Base-by-base conservation (phyloP, 2,888 invertebrate genomes). In the Rotaria socialis region DNA sequence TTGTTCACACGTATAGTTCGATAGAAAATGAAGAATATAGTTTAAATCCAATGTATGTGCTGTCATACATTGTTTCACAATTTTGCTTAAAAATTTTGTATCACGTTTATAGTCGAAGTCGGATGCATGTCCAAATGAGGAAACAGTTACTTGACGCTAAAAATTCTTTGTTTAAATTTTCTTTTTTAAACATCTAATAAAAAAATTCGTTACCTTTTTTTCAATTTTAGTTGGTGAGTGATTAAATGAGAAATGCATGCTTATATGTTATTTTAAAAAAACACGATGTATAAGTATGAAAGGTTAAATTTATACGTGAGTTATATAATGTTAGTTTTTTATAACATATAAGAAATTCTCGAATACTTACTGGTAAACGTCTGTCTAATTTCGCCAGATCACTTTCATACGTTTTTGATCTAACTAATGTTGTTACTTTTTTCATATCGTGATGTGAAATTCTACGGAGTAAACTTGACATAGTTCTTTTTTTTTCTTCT, bases 51-150 rank as follows among this genome's bases (percentile, higher is more conserved):
- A 47, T 47, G 80, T 80, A 80, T 80, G 80, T 0, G 80, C 80
- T 43, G 47, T n/a, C 11, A n/a, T n/a, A 80, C 80, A 80, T 16
- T 80, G 80, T 80, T 80, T 80, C 80, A 80, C 47, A 47, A 80
- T 80, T 80, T 80, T 80, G 10, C 14, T 47, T 80, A 80, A n/a
- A n/a, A 14, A 8, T 80, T 47, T 43, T n/a, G 80, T 80, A 14
- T 80, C 80, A 47, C 80, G 80, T 80, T 80, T 80, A 47, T 80
- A 80, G 47, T 80, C 80, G 35, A 80, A 80, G 2, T 80, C 80
- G 5, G 47, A 7, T 24, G 47, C 0, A 80, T 80, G 80, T 11
- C 47, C 47, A 24, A 80, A 80, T 43, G 80, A 24, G 24, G 80
- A 11, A 47, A n/a, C 24, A 24, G 80, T 47, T 24, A 22, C 4